Evolutionary conservation across 2,888 invertebrate genomes (phyloP).

Genomic region (Metacarcinus magister): DNA sequence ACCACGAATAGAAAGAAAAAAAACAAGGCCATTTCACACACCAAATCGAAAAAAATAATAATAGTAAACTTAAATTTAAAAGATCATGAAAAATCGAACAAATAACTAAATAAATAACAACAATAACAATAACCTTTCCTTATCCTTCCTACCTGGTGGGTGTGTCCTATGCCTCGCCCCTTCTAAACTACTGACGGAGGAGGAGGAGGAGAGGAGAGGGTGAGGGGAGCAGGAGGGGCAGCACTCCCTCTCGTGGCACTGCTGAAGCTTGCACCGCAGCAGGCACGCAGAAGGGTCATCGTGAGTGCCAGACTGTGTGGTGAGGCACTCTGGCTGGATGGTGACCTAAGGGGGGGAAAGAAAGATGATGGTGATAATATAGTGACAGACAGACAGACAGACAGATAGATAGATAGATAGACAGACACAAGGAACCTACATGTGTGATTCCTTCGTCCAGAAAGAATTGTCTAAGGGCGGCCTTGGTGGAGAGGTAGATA

Average conservation of each 20-base stretch:
- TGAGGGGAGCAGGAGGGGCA: constrained; percentile 57
- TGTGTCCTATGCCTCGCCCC: background rate
- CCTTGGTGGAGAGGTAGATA: constrained; percentile 84
- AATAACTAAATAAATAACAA: background rate
- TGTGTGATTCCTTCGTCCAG: constrained; percentile 92
- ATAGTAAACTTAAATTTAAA: too few relatives aligned
- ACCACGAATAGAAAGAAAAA: too few relatives aligned
- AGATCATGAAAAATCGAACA: background rate
- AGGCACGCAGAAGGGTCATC: constrained; percentile 88
- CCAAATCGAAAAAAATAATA: too few relatives aligned
- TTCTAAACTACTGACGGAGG: constrained; percentile 18
- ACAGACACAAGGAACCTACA: constrained; percentile 86
- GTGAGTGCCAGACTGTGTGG: constrained; percentile 96
- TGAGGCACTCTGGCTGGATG: constrained; percentile 93
- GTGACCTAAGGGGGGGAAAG: constrained; percentile 90
- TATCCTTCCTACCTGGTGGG: background rate
- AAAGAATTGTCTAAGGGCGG: constrained; percentile 90
- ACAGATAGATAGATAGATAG: background rate
- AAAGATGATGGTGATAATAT: too few relatives aligned
- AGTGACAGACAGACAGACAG: constrained; percentile 86
- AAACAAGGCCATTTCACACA: too few relatives aligned
- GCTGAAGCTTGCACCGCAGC: constrained; percentile 64
- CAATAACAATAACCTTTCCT: background rate
- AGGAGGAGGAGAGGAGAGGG: constrained; percentile 59
- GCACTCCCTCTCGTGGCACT: constrained; percentile 74